These are phyloP conservation scores for Embiotoca jacksoni DNA, from an alignment of 2,113 vertebrate genomes.

Conservation along the genomic window DNA sequence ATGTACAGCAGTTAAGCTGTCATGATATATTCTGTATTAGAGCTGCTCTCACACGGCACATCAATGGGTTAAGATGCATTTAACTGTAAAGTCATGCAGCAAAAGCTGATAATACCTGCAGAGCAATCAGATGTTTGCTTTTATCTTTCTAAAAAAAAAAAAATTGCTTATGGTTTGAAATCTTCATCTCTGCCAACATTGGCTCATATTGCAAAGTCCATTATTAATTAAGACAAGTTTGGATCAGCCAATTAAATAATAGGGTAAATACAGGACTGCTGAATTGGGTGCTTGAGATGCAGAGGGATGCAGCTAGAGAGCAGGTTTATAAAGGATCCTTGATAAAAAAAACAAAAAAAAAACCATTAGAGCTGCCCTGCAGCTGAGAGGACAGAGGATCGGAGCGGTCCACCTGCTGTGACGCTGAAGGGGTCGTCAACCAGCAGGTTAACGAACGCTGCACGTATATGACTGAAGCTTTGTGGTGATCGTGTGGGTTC, in stretches of 20 bases:
- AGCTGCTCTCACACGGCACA: neutral
- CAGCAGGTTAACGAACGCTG: neutral
- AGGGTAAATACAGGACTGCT: neutral
- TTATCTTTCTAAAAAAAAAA: too few relatives aligned
- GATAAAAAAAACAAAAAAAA: neutral
- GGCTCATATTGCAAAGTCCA: too few relatives aligned
- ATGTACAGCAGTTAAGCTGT: slow-evolving; percentile 26
- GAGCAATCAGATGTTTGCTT: neutral
- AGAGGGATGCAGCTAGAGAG: neutral
- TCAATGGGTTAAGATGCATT: neutral
- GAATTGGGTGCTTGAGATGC: neutral
- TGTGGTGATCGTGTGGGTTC: neutral
- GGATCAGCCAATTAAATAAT: too few relatives aligned
- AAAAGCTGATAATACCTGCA: neutral
- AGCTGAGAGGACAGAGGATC: slow-evolving; percentile 26
- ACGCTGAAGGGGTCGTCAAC: slow-evolving; percentile 5
- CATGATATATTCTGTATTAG: slow-evolving; percentile 26
- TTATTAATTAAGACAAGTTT: too few relatives aligned
- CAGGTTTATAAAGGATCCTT: slow-evolving; percentile 5
- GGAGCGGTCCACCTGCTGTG: slow-evolving; percentile 16
- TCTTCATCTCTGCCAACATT: too few relatives aligned
- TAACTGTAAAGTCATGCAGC: neutral
- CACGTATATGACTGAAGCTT: neutral
- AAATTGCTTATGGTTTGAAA: too few relatives aligned
- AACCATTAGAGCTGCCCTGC: slow-evolving; percentile 33